These are phyloP conservation scores for Probosciger aterrimus DNA, from an alignment of 2,113 vertebrate species.

Conservation along the genomic window DNA sequence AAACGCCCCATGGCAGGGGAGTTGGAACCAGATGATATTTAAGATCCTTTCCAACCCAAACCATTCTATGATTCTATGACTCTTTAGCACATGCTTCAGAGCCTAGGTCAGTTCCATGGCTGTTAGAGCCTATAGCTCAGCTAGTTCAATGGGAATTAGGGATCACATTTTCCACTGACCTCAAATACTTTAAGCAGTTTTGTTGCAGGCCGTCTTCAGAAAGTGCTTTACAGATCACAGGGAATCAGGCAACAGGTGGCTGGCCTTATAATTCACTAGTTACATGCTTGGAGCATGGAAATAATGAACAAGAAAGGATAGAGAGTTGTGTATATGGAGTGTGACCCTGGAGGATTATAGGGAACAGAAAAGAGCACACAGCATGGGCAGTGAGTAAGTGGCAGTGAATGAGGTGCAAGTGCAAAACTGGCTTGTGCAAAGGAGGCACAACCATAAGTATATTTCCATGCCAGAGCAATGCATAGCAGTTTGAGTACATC, in stretches of 20 bases:
- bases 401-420: background rate
- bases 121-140: accelerated
- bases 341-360: background rate
- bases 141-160: background rate
- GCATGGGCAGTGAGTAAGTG: background rate
- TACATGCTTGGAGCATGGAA: background rate
- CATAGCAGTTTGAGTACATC: background rate
- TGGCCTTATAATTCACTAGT: background rate
- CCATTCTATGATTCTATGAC: background rate
- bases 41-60: background rate
- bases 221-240: background rate
- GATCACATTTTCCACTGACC: background rate
- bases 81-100: background rate
- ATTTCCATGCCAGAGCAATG: background rate
- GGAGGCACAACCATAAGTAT: background rate
- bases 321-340: background rate
- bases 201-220: background rate
- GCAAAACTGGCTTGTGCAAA: background rate
- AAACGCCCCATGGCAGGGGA: background rate
- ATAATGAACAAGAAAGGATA: background rate
- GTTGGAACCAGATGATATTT: background rate
- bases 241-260: background rate
- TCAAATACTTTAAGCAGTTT: background rate
- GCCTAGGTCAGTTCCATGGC: background rate
- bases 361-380: background rate